A percentile compares a stretch with the other conserved stretches of the same genome.
These are phyloP conservation scores for Telenomus remus DNA, from an alignment of 1,140 invertebrate genomes.

Conservation along the genomic window DNA sequence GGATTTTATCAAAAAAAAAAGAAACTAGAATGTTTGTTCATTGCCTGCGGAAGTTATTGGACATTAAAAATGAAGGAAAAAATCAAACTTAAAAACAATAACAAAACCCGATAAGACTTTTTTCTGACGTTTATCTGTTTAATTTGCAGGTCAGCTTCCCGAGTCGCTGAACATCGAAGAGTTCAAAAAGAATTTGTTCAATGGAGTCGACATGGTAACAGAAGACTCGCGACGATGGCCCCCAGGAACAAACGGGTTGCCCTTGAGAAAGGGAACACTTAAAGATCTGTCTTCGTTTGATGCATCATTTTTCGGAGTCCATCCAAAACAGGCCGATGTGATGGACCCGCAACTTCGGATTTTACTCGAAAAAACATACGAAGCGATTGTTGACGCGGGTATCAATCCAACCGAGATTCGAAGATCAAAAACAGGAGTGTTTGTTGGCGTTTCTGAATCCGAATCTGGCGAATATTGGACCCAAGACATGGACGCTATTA, in stretches of 20 bases:
- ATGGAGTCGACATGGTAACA: constrained; percentile 91
- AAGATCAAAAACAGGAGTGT: constrained; percentile 92
- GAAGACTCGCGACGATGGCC: constrained; percentile 90
- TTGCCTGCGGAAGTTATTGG: no score
- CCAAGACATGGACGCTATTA: constrained; percentile 83
- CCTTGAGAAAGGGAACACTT: constrained; percentile 90
- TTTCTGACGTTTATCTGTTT: background rate
- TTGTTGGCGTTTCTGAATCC: constrained; percentile 89
- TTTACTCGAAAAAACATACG: constrained; percentile 94
- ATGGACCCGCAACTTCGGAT: constrained; percentile 97
- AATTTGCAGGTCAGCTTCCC: constrained; percentile 82
- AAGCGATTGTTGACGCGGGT: constrained; percentile 95
- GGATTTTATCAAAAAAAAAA: no score
- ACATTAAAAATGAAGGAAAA: no score
- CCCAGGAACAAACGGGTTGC: constrained; percentile 85
- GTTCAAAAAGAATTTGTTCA: constrained; percentile 90
- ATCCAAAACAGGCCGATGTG: constrained; percentile 92
- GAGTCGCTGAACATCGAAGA: constrained; percentile 92
- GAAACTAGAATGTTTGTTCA: no score
- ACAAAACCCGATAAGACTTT: no score
- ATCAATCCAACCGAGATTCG: constrained; percentile 86
- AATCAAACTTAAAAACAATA: no score
- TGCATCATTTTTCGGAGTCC: constrained; percentile 94
- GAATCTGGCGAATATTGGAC: constrained; percentile 91
- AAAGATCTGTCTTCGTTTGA: constrained; percentile 93